phyloP scores from a whole-genome alignment of 1,140 invertebrate genomes.

The Dendroctonus ponderosae region DNA sequence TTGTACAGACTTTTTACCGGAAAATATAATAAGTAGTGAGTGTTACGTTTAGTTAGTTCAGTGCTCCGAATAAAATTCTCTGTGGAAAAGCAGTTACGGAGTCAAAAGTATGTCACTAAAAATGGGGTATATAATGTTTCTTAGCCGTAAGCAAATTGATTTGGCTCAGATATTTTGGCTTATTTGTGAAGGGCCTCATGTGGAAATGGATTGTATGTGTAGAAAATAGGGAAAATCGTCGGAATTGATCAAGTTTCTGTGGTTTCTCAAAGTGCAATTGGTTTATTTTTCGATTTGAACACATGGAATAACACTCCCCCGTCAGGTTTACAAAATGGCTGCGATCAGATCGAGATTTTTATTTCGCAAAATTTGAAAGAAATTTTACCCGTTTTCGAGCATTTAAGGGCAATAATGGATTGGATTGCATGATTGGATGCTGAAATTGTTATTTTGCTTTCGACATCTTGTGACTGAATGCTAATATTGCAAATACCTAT shows the following conservation, averaged over 20 bases:
- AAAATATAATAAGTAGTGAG: slow-evolving; percentile 41
- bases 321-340: slow-evolving; percentile 51
- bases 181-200: neutral
- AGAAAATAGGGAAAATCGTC: slow-evolving; percentile 11
- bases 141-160: slow-evolving; percentile 50
- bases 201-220: slow-evolving; percentile 10
- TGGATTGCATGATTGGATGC: slow-evolving; percentile 6
- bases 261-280: slow-evolving; percentile 10
- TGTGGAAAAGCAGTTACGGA: slow-evolving; percentile 36
- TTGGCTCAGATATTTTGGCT: slow-evolving; percentile 38
- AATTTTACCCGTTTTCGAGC: slow-evolving; percentile 15
- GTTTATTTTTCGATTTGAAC: slow-evolving; percentile 45
- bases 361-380: slow-evolving; percentile 30
- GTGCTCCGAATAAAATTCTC: slow-evolving; percentile 33
- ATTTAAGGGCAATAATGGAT: slow-evolving; percentile 37
- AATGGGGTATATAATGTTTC: slow-evolving; percentile 53
- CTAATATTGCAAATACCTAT: neutral
- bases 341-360: slow-evolving; percentile 48
- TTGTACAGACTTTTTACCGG: slow-evolving; percentile 45
- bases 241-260: slow-evolving; percentile 6
- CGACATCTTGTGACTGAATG: neutral
- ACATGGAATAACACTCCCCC: slow-evolving; percentile 53
- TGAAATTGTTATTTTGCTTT: slow-evolving; percentile 5
- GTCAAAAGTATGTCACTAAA: slow-evolving; percentile 53
- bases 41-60: slow-evolving; percentile 37